A percentile compares a stretch with the other conserved stretches of the same genome.
phyloP scores from a whole-genome alignment of 2,113 vertebrate genomes.

The Charadrius vociferus region DNA sequence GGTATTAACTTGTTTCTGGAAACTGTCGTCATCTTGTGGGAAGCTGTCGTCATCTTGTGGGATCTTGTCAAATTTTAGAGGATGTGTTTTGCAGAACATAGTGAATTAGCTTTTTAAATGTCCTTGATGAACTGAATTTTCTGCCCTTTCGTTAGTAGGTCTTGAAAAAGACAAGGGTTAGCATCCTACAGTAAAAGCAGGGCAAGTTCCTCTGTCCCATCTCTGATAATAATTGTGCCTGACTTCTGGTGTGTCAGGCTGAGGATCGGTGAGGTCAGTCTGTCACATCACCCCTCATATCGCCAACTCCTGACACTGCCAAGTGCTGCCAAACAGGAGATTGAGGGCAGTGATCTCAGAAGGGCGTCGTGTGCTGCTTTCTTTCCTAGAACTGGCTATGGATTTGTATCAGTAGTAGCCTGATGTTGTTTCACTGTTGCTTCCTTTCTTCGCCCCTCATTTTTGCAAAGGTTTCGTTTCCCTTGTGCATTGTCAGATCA shows the following conservation, averaged over 20 bases:
- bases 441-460: neutral
- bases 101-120: neutral
- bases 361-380: accelerated
- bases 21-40: neutral
- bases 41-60: neutral
- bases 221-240: neutral
- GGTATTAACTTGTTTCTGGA: constrained; percentile 18
- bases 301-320: neutral
- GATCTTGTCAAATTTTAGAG: neutral
- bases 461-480: neutral
- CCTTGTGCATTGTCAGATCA: neutral
- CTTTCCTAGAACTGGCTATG: neutral
- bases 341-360: neutral
- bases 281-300: neutral
- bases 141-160: neutral
- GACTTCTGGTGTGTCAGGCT: accelerated
- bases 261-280: neutral
- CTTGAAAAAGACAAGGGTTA: neutral
- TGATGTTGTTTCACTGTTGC: neutral
- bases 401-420: neutral
- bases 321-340: neutral
- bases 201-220: neutral
- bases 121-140: neutral
- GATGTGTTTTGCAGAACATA: neutral
- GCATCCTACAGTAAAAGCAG: neutral